Percentiles rank a stretch among this genome's conserved stretches.
Conservation (phyloP, 2,888 invertebrate genomes). For the Apodemia hepburni region DNA sequence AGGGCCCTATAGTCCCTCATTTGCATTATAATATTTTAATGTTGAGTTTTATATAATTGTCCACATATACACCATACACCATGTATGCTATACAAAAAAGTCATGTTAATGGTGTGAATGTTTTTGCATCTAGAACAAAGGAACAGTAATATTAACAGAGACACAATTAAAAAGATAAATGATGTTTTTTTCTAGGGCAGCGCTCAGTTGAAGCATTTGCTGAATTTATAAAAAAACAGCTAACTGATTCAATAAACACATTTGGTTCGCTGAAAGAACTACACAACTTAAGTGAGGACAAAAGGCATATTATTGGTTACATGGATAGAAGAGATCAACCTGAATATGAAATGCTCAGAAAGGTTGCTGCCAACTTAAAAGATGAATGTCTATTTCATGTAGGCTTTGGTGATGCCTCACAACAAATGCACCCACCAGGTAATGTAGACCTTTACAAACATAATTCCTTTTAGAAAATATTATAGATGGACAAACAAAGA, state of each 20-base stretch:
- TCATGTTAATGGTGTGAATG: too few relatives aligned
- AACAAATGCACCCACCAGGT: slow-evolving; percentile 92
- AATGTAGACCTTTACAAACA: slow-evolving; percentile 30
- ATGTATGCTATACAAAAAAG: too few relatives aligned
- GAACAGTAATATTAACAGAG: too few relatives aligned
- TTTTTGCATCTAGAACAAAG: too few relatives aligned
- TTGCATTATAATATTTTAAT: too few relatives aligned
- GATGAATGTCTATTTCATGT: slow-evolving; percentile 97
- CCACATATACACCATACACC: too few relatives aligned
- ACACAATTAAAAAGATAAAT: background rate
- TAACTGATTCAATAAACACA: slow-evolving; percentile 92
- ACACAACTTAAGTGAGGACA: slow-evolving; percentile 87
- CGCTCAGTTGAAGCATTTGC: slow-evolving; percentile 95
- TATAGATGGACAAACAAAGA: background rate
- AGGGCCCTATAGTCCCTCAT: too few relatives aligned
- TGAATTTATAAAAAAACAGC: slow-evolving; percentile 92
- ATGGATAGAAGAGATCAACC: slow-evolving; percentile 90
- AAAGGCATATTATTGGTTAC: slow-evolving; percentile 94
- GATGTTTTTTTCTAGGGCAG: slow-evolving; percentile 66
- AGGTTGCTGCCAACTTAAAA: slow-evolving; percentile 92
- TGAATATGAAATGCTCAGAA: slow-evolving; percentile 89
- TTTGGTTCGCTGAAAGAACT: slow-evolving; percentile 87
- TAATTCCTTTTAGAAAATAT: background rate
- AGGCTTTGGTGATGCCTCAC: slow-evolving; percentile 91
- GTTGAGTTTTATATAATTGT: too few relatives aligned